Percentiles rank a stretch among this genome's conserved stretches.
These are phyloP conservation scores for Trichonephila clavipes DNA, from an alignment of 1,140 invertebrate species.

Conservation along the genomic window DNA sequence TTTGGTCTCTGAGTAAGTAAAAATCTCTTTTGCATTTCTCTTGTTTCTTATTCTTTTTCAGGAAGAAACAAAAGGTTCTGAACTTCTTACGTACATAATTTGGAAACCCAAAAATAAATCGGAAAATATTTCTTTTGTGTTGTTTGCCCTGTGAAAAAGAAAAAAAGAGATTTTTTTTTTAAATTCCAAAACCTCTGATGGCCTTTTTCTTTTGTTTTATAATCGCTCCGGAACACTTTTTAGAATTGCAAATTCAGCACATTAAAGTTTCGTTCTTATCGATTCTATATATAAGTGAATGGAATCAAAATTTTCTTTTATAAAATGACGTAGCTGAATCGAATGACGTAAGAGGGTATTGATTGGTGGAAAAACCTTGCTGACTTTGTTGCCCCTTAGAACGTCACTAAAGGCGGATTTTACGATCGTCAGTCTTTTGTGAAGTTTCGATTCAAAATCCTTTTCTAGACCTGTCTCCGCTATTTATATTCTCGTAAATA, in stretches of 20 bases:
- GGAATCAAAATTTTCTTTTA: neutral
- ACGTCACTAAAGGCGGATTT: slow-evolving; percentile 16
- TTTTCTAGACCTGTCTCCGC: neutral
- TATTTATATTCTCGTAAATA: slow-evolving; percentile 24
- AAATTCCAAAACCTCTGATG: no score
- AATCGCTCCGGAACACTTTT: neutral
- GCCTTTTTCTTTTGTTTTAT: no score
- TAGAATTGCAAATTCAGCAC: neutral
- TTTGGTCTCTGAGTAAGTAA: no score
- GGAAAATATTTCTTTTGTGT: no score
- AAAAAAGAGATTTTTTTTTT: no score
- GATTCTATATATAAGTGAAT: neutral
- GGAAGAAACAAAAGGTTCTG: no score
- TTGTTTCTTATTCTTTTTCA: no score
- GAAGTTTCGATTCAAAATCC: neutral
- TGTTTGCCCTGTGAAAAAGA: no score
- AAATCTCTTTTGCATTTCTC: no score
- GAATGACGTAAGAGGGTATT: slow-evolving; percentile 21
- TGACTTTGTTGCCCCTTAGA: neutral
- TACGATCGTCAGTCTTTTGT: neutral
- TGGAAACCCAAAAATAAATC: no score
- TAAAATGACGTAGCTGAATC: neutral
- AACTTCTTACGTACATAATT: no score
- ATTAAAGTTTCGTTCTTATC: neutral
- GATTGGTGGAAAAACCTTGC: slow-evolving; percentile 18